Evolutionary conservation across 2,797 vertebrate species (phyloP), one percentile per base, ranked within the genome.

Genomic region (Eulemur mongoz): DNA sequence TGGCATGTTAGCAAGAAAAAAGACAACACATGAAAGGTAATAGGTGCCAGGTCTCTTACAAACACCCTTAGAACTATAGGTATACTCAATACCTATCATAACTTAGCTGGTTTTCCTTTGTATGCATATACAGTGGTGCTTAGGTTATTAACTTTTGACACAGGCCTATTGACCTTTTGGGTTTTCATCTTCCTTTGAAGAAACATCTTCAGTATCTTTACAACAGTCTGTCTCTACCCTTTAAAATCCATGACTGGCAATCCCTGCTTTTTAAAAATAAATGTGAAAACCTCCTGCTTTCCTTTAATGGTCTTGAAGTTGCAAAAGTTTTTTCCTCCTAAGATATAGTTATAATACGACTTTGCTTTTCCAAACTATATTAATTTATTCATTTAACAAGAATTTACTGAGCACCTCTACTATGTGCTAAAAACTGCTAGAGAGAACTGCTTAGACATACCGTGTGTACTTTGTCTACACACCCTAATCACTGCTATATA

Each of bases 231-330:
- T 89, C 30, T 69, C 38, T 88, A 43, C n/a, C 48, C 72, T 95
- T 94, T 76, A 72, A 85, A 95, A 81, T 76, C 30, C 25, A 54
- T 76, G 52, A 61, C 75, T 78, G 30, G 69, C 35, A 45, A 4
- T 96, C 80, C 20, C 25, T 72, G 54, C 69, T 79, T 89, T 89
- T 86, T 76, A n/a, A 65, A 65, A 65, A 48, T 76, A 82, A 89
- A 70, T 76, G 15, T 92, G 75, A 92, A 94, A 52, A 82, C 78
- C 32, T 88, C 35, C 12, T 87, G 40, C 38, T n/a, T 90, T 43
- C 38, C 54, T 87, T 95, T 93, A 78, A 57, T 93, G 69, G 73
- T 89, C 72, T 61, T 78, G 27, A 91, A 75, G 22, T 94, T 93
- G 12, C 32, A 85, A 70, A 89, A 75, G 43, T 80, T 59, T 54